Percentiles rank a stretch among this genome's conserved stretches.
These are phyloP conservation scores for Drosophila arizonae DNA, from an alignment of 1,140 invertebrate genomes.

Conservation along the genomic window DNA sequence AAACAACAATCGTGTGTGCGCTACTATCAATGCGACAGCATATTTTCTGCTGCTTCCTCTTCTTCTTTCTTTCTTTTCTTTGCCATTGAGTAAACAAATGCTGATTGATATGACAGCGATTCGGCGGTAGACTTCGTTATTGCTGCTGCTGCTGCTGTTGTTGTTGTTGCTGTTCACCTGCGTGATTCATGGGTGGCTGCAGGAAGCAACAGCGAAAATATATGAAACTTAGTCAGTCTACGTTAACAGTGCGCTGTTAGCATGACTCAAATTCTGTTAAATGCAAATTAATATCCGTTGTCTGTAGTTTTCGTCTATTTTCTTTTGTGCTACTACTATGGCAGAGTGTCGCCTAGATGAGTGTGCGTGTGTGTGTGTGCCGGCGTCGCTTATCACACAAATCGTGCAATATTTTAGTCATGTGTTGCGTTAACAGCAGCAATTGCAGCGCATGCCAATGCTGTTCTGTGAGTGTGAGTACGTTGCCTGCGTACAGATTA, in stretches of 20 bases:
- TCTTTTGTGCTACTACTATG: neutral
- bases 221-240: slow-evolving; percentile 22
- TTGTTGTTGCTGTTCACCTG: slow-evolving; percentile 30
- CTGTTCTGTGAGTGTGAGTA: slow-evolving; percentile 28
- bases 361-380: slow-evolving; percentile 10
- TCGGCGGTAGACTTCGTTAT: slow-evolving; percentile 10
- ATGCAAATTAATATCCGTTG: slow-evolving; percentile 1
- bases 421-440: slow-evolving; percentile 5
- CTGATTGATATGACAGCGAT: slow-evolving; percentile 57
- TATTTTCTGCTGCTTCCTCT: slow-evolving; percentile 5
- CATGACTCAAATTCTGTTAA: slow-evolving; percentile 35
- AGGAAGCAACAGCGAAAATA: slow-evolving; percentile 23
- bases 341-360: neutral
- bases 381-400: slow-evolving; percentile 35
- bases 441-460: slow-evolving; percentile 32
- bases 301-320: slow-evolving; percentile 13
- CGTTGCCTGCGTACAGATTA: slow-evolving; percentile 40
- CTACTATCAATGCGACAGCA: slow-evolving; percentile 48
- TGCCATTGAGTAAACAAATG: slow-evolving; percentile 59
- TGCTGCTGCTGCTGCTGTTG: slow-evolving; percentile 5
- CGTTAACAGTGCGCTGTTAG: slow-evolving; percentile 38
- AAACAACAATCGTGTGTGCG: slow-evolving; percentile 19
- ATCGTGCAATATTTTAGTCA: slow-evolving; percentile 24
- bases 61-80: slow-evolving; percentile 25
- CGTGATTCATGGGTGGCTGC: slow-evolving; percentile 46